Base-by-base conservation (phyloP, 1,140 invertebrate genomes). In the Cardiocondyla obscurior region DNA sequence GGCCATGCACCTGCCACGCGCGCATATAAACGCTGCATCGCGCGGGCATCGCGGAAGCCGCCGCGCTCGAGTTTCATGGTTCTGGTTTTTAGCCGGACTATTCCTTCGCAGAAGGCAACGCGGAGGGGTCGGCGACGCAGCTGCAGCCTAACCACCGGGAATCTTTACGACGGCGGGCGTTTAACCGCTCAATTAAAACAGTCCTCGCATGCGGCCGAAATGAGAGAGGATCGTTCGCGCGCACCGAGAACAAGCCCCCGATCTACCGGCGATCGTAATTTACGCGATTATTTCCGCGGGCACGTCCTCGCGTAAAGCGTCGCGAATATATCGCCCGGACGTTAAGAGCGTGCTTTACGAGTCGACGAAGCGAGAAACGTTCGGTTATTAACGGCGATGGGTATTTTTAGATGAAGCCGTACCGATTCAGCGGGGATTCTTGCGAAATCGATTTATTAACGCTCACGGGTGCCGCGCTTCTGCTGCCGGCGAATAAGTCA, bases 111-210 rank as follows among this genome's bases (percentile, higher is more conserved):
- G 28, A 12, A 62, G 16, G 30, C 39, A 53, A 53, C 67, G 22
- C 69, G 64, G 19, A 44, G 64, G 16, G 62, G 12, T 10, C 46
- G 77, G 46, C 39, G 74, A 49, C 44, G 85, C 81, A 87, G 85
- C 81, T 86, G 85, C 81, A 67, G 46, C 42, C 44, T 74, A 79
- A 72, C 55, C 44, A 44, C 74, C 74, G 53, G 65, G 83, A 85
- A 84, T 87, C 55, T 88, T 88, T 88, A 88, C 33, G 85, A 88
- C 62, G 51, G 16, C 44, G 85, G n/a, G n/a, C 77, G 72, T 87
- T 85, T 82, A 87, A 88, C 62, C 85, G 64, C 82, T 88, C 82
- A 87, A 88, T 88, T 88, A 88, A 85, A 87, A 88, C 51, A 79
- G 74, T 85, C 72, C 70, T 81, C 46, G 70, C 12, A 85, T n/a